Percentiles rank a stretch among this genome's conserved stretches.
Conservation (phyloP, 1,140 invertebrate genomes). For the Holcopasites calliopsidis region DNA sequence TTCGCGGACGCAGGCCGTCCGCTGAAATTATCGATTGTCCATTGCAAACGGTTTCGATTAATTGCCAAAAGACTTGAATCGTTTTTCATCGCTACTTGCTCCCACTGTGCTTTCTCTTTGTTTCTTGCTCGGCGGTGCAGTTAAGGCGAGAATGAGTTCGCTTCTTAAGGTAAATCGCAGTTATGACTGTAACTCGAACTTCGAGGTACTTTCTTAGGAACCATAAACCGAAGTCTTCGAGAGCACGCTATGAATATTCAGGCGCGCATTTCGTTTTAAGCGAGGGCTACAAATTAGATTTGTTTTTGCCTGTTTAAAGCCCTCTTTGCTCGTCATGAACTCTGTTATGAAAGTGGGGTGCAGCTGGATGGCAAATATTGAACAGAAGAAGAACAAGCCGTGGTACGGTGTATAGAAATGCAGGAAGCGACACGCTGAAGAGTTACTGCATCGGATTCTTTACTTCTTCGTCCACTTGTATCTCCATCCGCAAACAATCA, state of each 20-base stretch:
- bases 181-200: neutral
- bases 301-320: neutral
- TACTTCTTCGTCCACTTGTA: neutral
- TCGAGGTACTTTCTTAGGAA: neutral
- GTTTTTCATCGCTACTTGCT: neutral
- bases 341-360: too few species aligned
- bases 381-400: neutral
- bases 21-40: neutral
- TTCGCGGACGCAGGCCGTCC: neutral
- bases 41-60: neutral
- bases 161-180: neutral
- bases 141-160: neutral
- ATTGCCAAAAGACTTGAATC: neutral
- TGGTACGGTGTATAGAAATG: too few species aligned
- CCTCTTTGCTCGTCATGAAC: neutral
- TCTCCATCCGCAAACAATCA: too few species aligned
- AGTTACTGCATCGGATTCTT: neutral
- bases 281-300: neutral
- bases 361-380: neutral
- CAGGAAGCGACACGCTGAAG: neutral
- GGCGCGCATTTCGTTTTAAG: neutral
- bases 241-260: neutral
- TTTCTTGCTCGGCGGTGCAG: neutral
- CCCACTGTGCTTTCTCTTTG: neutral
- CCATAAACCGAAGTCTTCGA: neutral